Evolutionary conservation across 2,113 vertebrate species (phyloP).

Genomic region (Macrotus californicus): DNA sequence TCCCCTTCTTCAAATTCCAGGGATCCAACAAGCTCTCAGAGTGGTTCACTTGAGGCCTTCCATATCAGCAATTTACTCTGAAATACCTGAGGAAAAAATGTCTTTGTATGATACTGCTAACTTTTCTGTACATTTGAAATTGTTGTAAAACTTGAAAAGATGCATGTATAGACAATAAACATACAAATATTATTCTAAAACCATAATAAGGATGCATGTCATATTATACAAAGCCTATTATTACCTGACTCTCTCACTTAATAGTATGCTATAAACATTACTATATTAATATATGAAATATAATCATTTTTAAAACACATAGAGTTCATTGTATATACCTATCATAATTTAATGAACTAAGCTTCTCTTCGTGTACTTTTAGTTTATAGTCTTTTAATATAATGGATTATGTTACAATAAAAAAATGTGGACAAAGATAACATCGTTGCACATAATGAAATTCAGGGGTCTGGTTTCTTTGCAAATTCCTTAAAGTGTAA

Average conservation of each 20-base stretch:
- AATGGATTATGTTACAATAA: neutral
- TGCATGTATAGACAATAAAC: neutral
- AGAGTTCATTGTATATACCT: neutral
- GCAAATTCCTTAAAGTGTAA: neutral
- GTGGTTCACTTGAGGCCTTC: neutral
- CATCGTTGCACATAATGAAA: neutral
- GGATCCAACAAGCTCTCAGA: neutral
- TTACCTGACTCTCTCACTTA: neutral
- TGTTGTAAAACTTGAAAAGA: neutral
- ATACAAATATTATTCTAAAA: neutral
- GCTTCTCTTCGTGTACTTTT: neutral
- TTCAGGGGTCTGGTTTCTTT: neutral
- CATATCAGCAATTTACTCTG: neutral
- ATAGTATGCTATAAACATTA: neutral
- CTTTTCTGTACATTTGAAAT: neutral
- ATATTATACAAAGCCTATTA: neutral
- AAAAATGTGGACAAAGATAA: neutral
- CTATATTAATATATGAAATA: neutral
- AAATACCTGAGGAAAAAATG: neutral
- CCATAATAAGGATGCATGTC: neutral
- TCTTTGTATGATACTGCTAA: neutral
- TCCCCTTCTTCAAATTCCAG: no score
- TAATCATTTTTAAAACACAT: neutral
- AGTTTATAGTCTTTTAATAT: conserved; percentile 4
- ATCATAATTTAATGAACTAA: neutral